Conservation (phyloP, 2,888 invertebrate species). For the Automeris io region DNA sequence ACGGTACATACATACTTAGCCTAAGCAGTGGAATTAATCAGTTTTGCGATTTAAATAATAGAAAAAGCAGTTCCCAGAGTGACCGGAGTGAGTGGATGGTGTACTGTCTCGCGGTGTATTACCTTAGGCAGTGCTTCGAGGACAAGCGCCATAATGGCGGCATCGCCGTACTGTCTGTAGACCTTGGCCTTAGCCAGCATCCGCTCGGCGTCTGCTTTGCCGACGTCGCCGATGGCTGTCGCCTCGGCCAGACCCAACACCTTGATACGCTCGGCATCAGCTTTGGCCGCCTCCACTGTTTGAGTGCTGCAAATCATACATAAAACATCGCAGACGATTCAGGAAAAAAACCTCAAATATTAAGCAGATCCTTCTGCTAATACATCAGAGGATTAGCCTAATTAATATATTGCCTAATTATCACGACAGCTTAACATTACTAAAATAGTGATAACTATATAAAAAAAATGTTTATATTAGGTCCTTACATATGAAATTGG, state of each 20-base stretch:
- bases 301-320: slow-evolving; percentile 89
- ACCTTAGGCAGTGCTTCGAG: slow-evolving; percentile 97
- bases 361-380: no score
- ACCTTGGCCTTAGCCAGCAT: slow-evolving; percentile 97
- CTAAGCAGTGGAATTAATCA: no score
- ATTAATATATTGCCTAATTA: no score
- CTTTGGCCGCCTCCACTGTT: slow-evolving; percentile 93
- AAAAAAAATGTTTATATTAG: no score
- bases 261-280: slow-evolving; percentile 94
- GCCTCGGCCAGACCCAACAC: slow-evolving; percentile 95
- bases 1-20: no score
- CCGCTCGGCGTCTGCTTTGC: slow-evolving; percentile 95
- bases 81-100: slow-evolving; percentile 3
- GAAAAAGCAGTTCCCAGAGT: slow-evolving; percentile 10
- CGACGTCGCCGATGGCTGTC: slow-evolving; percentile 91
- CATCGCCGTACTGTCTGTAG: slow-evolving; percentile 97
- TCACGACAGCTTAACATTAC: no score
- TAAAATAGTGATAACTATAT: neutral
- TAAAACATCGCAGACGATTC: no score
- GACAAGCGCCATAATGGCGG: slow-evolving; percentile 95
- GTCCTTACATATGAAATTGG: no score
- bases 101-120: slow-evolving; percentile 14
- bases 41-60: no score
- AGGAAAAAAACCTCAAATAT: no score
- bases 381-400: no score